Percentiles rank a stretch among this genome's conserved stretches.
Conservation (phyloP, 2,113 vertebrate species). For the Tringa solitaria region DNA sequence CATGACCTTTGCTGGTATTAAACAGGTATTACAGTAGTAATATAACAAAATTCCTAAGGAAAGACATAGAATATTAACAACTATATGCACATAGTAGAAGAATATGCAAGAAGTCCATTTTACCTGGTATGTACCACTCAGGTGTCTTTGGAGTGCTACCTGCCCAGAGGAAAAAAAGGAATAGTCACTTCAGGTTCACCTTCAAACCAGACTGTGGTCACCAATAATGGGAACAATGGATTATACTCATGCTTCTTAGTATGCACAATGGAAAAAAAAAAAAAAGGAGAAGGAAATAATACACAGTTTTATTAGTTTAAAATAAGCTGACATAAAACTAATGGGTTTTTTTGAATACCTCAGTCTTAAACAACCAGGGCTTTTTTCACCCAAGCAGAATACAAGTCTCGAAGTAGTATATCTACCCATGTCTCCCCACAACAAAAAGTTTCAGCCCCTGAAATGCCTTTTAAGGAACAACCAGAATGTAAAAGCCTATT, state of each 20-base stretch:
- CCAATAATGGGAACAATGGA: background rate
- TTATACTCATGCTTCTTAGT: background rate
- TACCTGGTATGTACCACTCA: constrained; percentile 94
- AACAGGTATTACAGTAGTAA: background rate
- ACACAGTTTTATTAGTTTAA: background rate
- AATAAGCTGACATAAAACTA: background rate
- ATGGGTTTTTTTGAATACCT: background rate
- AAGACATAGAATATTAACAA: background rate
- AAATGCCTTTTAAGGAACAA: background rate
- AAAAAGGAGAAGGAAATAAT: background rate
- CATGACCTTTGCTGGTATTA: background rate
- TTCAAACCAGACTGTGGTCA: background rate
- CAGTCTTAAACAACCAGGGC: background rate
- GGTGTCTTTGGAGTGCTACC: constrained; percentile 81
- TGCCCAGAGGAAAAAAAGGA: constrained; percentile 58
- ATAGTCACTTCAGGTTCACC: background rate
- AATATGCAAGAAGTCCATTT: constrained; percentile 30
- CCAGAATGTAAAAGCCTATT: background rate
- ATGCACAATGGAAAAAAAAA: background rate
- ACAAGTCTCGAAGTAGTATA: background rate
- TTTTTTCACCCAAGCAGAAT: background rate
- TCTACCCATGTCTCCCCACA: background rate
- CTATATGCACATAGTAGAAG: background rate
- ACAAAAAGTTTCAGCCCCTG: background rate
- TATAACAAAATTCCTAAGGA: background rate